Conservation (phyloP, 2,113 vertebrate species). For the Erpornis zantholeuca region DNA sequence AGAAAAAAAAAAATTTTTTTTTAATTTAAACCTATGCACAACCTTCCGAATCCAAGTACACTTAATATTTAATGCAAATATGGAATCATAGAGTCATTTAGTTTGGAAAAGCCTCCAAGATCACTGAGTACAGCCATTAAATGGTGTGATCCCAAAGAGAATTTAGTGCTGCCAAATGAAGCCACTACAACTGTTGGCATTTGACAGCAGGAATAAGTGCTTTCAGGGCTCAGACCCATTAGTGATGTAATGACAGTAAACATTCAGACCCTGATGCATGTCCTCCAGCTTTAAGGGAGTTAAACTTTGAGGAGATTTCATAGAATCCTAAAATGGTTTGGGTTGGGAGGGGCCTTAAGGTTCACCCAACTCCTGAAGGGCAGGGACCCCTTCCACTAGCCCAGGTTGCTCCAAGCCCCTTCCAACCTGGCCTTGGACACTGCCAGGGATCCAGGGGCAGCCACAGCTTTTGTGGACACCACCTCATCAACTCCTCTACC, state of each 20-base stretch:
- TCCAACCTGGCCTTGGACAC: neutral
- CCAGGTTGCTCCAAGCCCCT: neutral
- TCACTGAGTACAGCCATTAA: neutral
- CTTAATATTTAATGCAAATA: neutral
- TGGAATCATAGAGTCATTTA: neutral
- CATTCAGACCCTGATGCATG: fast-evolving
- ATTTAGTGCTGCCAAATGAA: neutral
- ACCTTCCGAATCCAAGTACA: neutral
- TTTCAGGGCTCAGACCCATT: neutral
- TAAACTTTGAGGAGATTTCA: neutral
- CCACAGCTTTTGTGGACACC: neutral
- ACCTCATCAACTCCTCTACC: neutral
- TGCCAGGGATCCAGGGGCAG: neutral
- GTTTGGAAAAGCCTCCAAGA: neutral
- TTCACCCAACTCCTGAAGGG: neutral
- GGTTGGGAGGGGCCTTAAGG: neutral
- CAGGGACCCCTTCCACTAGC: fast-evolving
- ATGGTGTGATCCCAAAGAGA: neutral
- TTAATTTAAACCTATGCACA: neutral
- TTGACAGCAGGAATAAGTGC: neutral
- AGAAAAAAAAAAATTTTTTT: neutral
- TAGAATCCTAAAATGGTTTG: neutral
- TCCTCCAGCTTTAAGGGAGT: neutral
- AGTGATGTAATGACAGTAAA: neutral
- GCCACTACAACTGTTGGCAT: neutral